These are phyloP conservation scores for Equus przewalskii DNA, from an alignment of 2,113 vertebrate species.

Conservation along the genomic window DNA sequence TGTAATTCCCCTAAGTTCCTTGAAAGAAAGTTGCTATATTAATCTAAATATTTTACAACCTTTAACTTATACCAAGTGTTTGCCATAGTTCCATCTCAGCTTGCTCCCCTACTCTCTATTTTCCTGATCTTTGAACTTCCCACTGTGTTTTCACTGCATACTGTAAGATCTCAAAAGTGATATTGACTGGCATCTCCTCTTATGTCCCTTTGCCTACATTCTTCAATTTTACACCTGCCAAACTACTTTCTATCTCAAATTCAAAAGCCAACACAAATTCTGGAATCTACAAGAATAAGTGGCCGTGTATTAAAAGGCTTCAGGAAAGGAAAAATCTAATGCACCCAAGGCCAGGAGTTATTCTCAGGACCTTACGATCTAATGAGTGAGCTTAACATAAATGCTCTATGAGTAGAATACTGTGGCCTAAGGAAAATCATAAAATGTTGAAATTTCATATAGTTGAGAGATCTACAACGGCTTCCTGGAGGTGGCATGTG, in stretches of 20 bases:
- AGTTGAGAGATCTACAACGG: background rate
- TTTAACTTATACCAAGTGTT: background rate
- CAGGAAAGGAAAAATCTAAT: background rate
- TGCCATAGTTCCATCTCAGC: background rate
- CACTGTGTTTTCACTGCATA: background rate
- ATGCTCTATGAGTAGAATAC: background rate
- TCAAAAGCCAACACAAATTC: slow-evolving; percentile 17
- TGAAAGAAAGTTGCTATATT: slow-evolving; percentile 39
- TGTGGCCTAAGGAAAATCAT: background rate
- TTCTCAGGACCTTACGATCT: background rate
- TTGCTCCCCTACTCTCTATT: background rate
- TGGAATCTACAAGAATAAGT: background rate
- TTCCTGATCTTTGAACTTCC: background rate
- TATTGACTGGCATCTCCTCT: background rate
- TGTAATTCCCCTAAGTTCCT: background rate
- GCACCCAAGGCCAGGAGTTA: fast-evolving
- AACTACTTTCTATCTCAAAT: background rate
- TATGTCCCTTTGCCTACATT: background rate
- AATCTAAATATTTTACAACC: slow-evolving; percentile 41
- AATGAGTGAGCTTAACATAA: background rate
- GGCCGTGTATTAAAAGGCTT: background rate
- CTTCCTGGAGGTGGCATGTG: background rate
- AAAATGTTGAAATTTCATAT: background rate
- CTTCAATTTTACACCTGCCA: slow-evolving; percentile 7
- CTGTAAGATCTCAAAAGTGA: background rate